These are phyloP conservation scores for Psittacula derbiana DNA, from an alignment of 2,797 vertebrate genomes.

Conservation along the genomic window DNA sequence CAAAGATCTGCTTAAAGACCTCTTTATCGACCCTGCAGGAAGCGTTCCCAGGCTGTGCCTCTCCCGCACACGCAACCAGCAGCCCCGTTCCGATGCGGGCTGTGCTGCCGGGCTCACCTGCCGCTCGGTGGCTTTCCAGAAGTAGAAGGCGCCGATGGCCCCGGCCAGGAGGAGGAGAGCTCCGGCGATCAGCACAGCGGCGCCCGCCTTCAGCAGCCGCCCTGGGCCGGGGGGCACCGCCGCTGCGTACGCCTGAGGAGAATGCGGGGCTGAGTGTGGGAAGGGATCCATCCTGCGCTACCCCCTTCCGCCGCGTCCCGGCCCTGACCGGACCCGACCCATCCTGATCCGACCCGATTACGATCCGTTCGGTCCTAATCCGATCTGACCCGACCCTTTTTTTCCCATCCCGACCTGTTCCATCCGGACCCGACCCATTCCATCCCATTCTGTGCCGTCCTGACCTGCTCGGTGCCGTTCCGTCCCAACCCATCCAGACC, in stretches of 20 bases:
- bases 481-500: not conserved
- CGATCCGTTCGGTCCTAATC: not conserved
- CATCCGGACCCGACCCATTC: not conserved
- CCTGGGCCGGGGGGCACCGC: slow-evolving; percentile 78
- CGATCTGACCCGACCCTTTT: too few species aligned
- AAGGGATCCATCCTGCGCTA: not conserved
- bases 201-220: slow-evolving; percentile 80
- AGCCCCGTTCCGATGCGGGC: not conserved
- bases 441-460: not conserved
- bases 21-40: not conserved
- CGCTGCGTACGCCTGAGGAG: slow-evolving; percentile 76
- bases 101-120: slow-evolving; percentile 76
- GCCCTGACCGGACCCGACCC: not conserved
- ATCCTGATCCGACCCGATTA: not conserved
- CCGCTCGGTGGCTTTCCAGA: slow-evolving; percentile 87
- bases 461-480: too few species aligned
- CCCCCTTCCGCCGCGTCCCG: not conserved
- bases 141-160: slow-evolving; percentile 87
- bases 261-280: not conserved
- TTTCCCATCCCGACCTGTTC: not conserved
- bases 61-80: not conserved
- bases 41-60: not conserved
- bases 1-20: slow-evolving; percentile 8
- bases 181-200: slow-evolving; percentile 82
- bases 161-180: slow-evolving; percentile 86